Evolutionary conservation across 2,888 invertebrate species (phyloP), one percentile per base, ranked within the genome.

Genomic region (Campaea margaritaria): DNA sequence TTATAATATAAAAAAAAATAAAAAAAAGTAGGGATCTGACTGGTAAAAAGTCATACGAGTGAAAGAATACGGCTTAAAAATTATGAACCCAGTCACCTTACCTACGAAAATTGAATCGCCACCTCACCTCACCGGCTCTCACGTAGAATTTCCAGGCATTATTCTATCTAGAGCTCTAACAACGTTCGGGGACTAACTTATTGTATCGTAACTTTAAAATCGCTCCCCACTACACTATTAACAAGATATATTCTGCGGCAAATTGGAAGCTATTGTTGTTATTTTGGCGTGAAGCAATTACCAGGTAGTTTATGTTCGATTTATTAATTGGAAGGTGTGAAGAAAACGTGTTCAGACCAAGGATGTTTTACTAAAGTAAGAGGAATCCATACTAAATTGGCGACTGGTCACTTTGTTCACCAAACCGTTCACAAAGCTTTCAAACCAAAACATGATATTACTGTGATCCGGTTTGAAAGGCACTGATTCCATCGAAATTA

Each of bases 181-280:
- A 31, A 9, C 10, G 31, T 49, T 63, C 49, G 39, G 31, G 51
- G 41, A 51, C 51, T 51, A 64, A 62, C 57, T 59, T 62, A 68
- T 62, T 53, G 62, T 64, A 44, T 53, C 58, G 61, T 62, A 50
- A 60, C 59, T 68, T 52, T 52, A 56, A 69, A 74, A 69, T 58
- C 62, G 64, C 62, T 70, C 67, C 69, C 67, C 28, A 47, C 68
- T 44, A 70, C 45, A 62, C 69, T 66, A 64, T 76, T 69, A 69
- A 65, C 67, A 64, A 73, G 72, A 75, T 74, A 73, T 70, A 73
- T 72, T 68, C 46, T 43, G 53, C 59, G 66, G 60, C 62, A 69
- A 69, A 69, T 66, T 65, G 68, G 55, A 52, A 69, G 61, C 67
- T 65, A 65, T 60, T 55, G 63, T 61, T 52, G 50, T 49, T 62